phyloP scores from a whole-genome alignment of 2,113 vertebrate species.

The Coturnix japonica region DNA sequence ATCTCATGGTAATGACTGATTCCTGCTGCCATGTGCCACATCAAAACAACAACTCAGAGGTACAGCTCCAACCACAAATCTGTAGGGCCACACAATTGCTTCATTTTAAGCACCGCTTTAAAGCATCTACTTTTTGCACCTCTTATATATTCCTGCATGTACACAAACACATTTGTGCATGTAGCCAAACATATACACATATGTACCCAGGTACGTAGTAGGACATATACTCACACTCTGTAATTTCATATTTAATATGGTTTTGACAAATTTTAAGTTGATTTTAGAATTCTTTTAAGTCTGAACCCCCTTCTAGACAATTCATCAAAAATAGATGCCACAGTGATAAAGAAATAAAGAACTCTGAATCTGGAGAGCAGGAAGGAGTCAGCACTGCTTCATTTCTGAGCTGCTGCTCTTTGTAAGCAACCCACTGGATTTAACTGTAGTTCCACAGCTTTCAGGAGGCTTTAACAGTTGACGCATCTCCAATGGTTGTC shows the following conservation, averaged over 20 bases:
- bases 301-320: background rate
- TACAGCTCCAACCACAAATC: background rate
- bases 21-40: slow-evolving; percentile 12
- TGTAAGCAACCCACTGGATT: background rate
- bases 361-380: background rate
- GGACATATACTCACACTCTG: background rate
- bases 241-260: fast-evolving
- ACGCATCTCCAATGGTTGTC: background rate
- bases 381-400: background rate
- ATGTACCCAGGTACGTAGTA: too few species aligned
- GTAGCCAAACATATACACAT: background rate
- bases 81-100: fast-evolving
- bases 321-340: background rate
- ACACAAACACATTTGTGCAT: fast-evolving
- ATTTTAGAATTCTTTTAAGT: background rate
- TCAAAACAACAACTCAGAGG: background rate
- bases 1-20: background rate
- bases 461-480: background rate
- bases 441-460: background rate
- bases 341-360: background rate
- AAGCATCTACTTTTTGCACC: fast-evolving
- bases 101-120: background rate
- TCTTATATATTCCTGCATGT: fast-evolving
- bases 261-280: background rate
- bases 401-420: slow-evolving; percentile 25